Conservation (phyloP, 2,113 vertebrate species). For the Myotis brandtii region DNA sequence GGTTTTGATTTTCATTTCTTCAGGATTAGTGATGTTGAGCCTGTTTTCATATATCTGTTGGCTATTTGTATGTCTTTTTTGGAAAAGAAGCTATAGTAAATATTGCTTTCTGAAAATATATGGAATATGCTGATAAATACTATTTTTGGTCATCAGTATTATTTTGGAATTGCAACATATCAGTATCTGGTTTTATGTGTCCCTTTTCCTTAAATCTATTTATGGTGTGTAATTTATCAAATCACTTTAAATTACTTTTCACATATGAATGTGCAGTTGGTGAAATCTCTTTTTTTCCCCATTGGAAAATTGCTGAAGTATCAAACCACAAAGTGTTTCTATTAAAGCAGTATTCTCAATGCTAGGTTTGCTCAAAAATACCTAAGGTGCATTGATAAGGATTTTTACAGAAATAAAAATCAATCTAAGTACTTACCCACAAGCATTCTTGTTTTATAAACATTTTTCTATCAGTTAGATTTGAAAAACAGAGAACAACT, state of each 20-base stretch:
- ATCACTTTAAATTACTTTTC: conserved; percentile 25
- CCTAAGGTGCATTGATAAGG: not conserved
- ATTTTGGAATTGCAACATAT: not conserved
- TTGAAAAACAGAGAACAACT: conserved; percentile 10
- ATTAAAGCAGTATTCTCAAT: conserved; percentile 7
- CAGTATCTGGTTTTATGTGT: not conserved
- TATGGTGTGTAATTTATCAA: not conserved
- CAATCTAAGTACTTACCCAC: not conserved
- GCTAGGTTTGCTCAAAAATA: conserved; percentile 25
- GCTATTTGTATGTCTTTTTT: not conserved
- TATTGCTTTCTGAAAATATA: not conserved
- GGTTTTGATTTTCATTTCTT: not conserved
- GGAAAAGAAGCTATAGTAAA: not conserved
- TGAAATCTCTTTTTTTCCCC: not conserved
- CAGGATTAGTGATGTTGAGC: not conserved
- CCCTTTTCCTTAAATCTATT: not conserved
- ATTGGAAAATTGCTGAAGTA: conserved; percentile 42
- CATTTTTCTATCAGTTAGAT: not conserved
- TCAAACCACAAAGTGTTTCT: conserved; percentile 13
- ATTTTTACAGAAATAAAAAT: not conserved
- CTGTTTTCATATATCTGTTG: not conserved
- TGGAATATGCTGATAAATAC: not conserved
- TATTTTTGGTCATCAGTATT: not conserved
- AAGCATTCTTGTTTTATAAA: not conserved
- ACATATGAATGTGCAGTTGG: not conserved